phyloP scores from a whole-genome alignment of 2,888 invertebrate species.

The Eueremaeus valkanovi region DNA sequence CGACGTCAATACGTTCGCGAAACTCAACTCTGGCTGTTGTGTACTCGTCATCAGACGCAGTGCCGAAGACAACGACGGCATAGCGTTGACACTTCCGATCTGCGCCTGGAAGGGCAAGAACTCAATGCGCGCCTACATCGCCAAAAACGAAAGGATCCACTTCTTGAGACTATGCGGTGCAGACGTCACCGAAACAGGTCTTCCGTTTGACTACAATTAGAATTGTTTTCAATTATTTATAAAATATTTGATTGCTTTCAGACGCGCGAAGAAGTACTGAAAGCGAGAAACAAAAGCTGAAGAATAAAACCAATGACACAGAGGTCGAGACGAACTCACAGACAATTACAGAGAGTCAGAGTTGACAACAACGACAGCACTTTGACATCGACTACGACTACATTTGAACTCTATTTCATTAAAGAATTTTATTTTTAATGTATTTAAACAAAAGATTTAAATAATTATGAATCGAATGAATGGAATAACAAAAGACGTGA shows the following conservation, averaged over 20 bases:
- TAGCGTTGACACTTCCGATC: conserved; percentile 59
- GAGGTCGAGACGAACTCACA: not conserved
- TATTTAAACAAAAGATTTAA: not conserved
- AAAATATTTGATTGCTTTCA: not conserved
- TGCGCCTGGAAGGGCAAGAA: conserved; percentile 89
- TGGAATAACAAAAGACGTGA: not conserved
- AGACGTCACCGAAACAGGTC: conserved; percentile 55
- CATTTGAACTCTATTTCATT: not conserved
- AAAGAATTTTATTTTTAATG: not conserved
- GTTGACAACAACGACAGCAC: not conserved
- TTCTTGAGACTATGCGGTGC: conserved; percentile 77
- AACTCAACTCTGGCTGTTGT: conserved; percentile 41
- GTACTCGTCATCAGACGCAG: conserved; percentile 41
- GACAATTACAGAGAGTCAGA: not conserved
- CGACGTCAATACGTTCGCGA: conserved; percentile 5
- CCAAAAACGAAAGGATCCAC: conserved; percentile 77
- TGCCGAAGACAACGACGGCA: conserved; percentile 44
- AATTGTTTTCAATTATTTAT: not conserved
- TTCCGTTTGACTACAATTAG: not conserved
- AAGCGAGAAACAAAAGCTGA: not conserved
- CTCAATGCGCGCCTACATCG: conserved; percentile 81
- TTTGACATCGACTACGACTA: not conserved
- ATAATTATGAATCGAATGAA: not conserved
- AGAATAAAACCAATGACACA: not conserved
- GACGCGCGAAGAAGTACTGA: conserved; percentile 21